Base-by-base conservation (phyloP, 2,888 invertebrate genomes). In the Agrotis puta region DNA sequence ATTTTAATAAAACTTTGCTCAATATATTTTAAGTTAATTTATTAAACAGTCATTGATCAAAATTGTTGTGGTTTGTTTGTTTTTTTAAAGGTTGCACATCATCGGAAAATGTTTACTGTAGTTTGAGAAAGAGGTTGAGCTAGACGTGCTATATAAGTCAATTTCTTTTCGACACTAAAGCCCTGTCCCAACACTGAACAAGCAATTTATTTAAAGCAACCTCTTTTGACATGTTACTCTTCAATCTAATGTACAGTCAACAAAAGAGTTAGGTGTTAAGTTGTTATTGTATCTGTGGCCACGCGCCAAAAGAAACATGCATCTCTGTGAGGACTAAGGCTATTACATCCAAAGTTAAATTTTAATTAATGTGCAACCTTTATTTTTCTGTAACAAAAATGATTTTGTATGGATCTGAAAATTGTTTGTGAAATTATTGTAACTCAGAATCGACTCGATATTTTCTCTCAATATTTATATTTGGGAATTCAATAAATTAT, bases 401-500 rank as follows among this genome's bases (percentile, higher is more conserved):
- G 47, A 64, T 61, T 39, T 63, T 24, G 47, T 71, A 69, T 63
- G 68, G 73, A 64, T 77, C 68, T 13, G 4, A 18, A 65, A 74
- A 67, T 62, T 33, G 27, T 77, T 79, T 79, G 64, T 87, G 84
- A 87, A 85, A 79, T 87, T 84, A 87, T 85, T 89, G 85, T 87
- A 86, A 84, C 84, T 91, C 89, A 84, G 79, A 89, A 85, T 85
- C 90, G 84, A 85, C 89, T 88, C 86, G 85, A 90, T 94, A 93
- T 94, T 94, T 94, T 94, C 91, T 94, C 94, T 94, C 89, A 88
- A 88, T 92, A 94, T 92, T 94, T 94, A 94, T 92, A 95, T 94
- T 94, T 95, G 92, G 87, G 88, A 92, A 93, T 93, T 94, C 94
- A 95, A 95, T 95, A 94, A 95, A 95, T 92, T 95, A 94, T 94